Conservation (phyloP, 2,888 invertebrate genomes). For the Trisateles emortualis region DNA sequence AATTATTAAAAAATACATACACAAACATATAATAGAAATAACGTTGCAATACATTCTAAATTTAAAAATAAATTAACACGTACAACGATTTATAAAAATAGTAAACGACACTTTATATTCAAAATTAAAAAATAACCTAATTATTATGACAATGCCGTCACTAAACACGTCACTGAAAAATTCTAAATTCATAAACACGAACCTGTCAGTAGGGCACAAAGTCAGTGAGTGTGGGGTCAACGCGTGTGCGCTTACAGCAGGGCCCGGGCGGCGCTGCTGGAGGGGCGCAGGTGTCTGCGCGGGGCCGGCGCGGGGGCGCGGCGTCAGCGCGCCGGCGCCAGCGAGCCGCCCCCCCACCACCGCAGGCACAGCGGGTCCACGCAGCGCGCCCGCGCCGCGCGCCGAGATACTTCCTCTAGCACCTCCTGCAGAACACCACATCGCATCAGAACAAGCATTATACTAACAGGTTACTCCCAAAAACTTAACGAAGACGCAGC, state of each 20-base stretch:
- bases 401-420: constrained; percentile 96
- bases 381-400: constrained; percentile 94
- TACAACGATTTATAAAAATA: background rate
- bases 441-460: too few species aligned
- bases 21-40: too few species aligned
- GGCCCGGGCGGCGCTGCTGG: constrained; percentile 49
- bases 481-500: too few species aligned
- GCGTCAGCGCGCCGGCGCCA: constrained; percentile 66
- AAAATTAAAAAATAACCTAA: background rate
- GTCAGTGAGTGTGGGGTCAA: too few species aligned
- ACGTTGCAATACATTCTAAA: too few species aligned
- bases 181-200: background rate
- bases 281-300: constrained; percentile 44
- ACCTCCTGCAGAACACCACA: constrained; percentile 91
- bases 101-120: background rate
- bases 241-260: constrained; percentile 29
- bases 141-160: background rate
- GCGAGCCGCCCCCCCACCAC: constrained; percentile 88
- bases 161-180: background rate
- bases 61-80: background rate
- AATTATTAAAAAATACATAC: too few species aligned
- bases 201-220: background rate
- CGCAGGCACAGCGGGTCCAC: constrained; percentile 95
- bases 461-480: too few species aligned
- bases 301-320: constrained; percentile 48